Evolutionary conservation across 2,113 vertebrate species (phyloP).

Genomic region (Poecilia latipinna): DNA sequence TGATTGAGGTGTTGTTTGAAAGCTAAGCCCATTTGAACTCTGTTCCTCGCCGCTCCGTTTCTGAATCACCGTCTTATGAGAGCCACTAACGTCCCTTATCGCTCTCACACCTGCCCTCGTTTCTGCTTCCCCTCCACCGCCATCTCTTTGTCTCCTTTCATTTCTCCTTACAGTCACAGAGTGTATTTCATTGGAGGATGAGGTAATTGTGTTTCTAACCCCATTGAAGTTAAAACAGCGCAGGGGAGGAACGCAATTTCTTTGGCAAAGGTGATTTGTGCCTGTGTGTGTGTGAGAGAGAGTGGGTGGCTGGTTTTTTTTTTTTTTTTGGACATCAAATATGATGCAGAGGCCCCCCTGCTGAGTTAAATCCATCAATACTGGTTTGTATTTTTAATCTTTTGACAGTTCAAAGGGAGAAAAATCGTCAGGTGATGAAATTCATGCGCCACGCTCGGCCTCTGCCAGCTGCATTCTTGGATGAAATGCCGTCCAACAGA

Average conservation of each 20-base stretch:
- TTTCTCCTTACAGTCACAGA: slow-evolving; percentile 57
- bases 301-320: slow-evolving; percentile 2
- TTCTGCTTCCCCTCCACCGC: slow-evolving; percentile 19
- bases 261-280: slow-evolving; percentile 35
- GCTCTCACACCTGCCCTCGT: slow-evolving; percentile 65
- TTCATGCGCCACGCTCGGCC: not conserved
- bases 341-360: slow-evolving; percentile 39
- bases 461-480: not conserved
- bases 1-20: slow-evolving; percentile 69
- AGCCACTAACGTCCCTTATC: slow-evolving; percentile 58
- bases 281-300: slow-evolving; percentile 1
- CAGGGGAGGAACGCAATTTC: slow-evolving; percentile 26
- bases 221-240: slow-evolving; percentile 55
- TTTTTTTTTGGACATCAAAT: not conserved
- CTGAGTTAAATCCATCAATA: slow-evolving; percentile 44
- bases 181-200: slow-evolving; percentile 59
- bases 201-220: slow-evolving; percentile 64
- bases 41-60: slow-evolving; percentile 52
- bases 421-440: slow-evolving; percentile 46
- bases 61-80: slow-evolving; percentile 67
- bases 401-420: slow-evolving; percentile 22
- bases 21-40: slow-evolving; percentile 69
- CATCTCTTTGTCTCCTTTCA: slow-evolving; percentile 19
- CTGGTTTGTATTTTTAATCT: slow-evolving; percentile 33
- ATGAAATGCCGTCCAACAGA: slow-evolving; percentile 1